Evolutionary conservation across 2,888 invertebrate genomes (phyloP).

Genomic region (Drosophila rellima): DNA sequence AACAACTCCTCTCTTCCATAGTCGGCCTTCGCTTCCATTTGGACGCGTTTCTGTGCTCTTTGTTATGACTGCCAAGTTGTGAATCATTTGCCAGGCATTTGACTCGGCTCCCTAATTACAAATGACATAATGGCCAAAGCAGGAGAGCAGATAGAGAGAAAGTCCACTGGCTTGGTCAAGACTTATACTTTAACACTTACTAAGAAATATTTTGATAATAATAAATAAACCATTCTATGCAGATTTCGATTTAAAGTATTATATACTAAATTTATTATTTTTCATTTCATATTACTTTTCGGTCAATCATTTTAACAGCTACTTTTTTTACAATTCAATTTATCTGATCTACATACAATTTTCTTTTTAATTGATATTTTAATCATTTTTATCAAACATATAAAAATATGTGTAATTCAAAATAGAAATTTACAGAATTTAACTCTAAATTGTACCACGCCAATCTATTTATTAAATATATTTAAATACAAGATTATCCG

Average conservation of each 20-base stretch:
- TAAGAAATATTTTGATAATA: not conserved
- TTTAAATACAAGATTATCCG: no score
- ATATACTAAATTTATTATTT: no score
- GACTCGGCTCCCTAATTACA: constrained; percentile 55
- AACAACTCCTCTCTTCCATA: not conserved
- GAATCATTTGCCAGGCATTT: constrained; percentile 61
- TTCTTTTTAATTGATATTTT: not conserved
- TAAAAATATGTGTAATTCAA: not conserved
- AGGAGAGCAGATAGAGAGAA: not conserved
- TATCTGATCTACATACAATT: not conserved
- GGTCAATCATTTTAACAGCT: no score
- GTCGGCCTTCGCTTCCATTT: not conserved
- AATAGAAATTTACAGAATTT: no score
- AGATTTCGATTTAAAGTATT: no score
- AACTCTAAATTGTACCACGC: no score
- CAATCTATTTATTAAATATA: no score
- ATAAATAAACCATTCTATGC: no score
- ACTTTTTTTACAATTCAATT: no score
- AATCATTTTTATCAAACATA: not conserved
- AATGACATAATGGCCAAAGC: constrained; percentile 55
- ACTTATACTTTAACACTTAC: not conserved
- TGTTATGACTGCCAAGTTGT: constrained; percentile 30
- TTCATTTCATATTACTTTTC: no score
- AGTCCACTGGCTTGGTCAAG: not conserved
- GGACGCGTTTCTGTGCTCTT: constrained; percentile 8